These are phyloP conservation scores for Ophion ventricosus DNA, from an alignment of 2,888 invertebrate genomes.

Conservation along the genomic window DNA sequence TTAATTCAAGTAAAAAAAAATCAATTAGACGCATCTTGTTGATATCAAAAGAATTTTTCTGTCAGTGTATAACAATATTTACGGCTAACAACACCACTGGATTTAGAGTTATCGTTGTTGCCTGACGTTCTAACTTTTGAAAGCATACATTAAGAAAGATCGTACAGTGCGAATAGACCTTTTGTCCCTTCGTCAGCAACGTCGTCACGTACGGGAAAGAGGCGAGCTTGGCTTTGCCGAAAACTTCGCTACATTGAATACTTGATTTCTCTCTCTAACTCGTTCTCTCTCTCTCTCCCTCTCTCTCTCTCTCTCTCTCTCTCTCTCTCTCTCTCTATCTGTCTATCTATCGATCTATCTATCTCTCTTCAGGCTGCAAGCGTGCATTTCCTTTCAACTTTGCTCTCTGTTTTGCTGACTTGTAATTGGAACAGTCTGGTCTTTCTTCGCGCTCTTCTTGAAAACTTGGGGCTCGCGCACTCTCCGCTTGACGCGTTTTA, in stretches of 20 bases:
- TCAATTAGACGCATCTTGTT: too few relatives aligned
- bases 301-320: slow-evolving; percentile 29
- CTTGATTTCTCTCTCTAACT: slow-evolving; percentile 47
- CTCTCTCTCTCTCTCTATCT: slow-evolving; percentile 10
- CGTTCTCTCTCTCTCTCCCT: slow-evolving; percentile 9
- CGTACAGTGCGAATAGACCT: slow-evolving; percentile 5
- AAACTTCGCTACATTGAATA: slow-evolving; percentile 55
- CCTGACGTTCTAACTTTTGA: slow-evolving; percentile 18
- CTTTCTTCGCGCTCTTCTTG: slow-evolving; percentile 27
- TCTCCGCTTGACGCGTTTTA: slow-evolving; percentile 28
- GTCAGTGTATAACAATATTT: too few relatives aligned
- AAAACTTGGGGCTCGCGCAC: slow-evolving; percentile 22
- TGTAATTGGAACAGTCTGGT: slow-evolving; percentile 56
- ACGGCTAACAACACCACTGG: not conserved
- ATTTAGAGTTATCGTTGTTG: slow-evolving; percentile 7
- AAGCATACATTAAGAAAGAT: slow-evolving; percentile 40
- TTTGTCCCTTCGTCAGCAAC: slow-evolving; percentile 58
- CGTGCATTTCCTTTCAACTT: slow-evolving; percentile 28
- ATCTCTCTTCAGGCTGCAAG: not conserved
- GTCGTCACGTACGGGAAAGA: slow-evolving; percentile 51
- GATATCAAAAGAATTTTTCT: not conserved
- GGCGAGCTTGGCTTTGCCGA: slow-evolving; percentile 38
- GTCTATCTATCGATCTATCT: not conserved
- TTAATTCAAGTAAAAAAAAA: too few relatives aligned
- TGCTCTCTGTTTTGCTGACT: slow-evolving; percentile 34